phyloP scores from a whole-genome alignment of 1,140 invertebrate genomes.

The Drosophila pseudoananassae region DNA sequence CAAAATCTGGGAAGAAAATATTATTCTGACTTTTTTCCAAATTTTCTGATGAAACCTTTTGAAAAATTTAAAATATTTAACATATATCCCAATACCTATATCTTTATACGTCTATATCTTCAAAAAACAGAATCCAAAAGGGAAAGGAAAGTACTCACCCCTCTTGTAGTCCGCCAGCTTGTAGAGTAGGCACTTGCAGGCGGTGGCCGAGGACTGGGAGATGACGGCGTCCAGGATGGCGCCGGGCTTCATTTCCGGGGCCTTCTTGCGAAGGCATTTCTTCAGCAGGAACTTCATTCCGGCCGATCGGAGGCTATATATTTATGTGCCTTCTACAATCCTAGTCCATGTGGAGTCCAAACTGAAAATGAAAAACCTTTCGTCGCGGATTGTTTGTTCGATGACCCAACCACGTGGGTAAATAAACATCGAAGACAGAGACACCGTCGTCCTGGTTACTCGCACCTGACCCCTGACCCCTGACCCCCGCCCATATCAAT shows the following conservation, averaged over 20 bases:
- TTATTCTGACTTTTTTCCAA: no score
- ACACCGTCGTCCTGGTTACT: conserved; percentile 34
- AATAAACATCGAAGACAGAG: not conserved
- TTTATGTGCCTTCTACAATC: not conserved
- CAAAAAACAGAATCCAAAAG: no score
- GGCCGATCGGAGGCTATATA: not conserved
- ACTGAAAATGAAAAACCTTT: not conserved
- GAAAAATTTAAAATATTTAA: no score
- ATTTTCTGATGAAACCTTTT: no score
- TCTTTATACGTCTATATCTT: not conserved
- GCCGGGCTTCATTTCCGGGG: conserved; percentile 81
- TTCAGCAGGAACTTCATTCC: conserved; percentile 79
- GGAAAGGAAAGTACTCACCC: conserved; percentile 83
- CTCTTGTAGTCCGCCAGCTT: conserved; percentile 95
- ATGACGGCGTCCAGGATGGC: conserved; percentile 93
- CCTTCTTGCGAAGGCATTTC: conserved; percentile 81
- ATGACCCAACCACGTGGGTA: conserved; percentile 11
- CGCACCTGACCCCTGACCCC: not conserved
- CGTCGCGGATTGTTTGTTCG: conserved; percentile 49
- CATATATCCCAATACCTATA: no score
- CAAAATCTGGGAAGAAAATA: no score
- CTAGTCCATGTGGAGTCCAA: not conserved
- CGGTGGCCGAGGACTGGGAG: conserved; percentile 91
- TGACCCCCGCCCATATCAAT: no score
- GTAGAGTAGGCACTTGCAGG: conserved; percentile 94